Conservation (phyloP, 23 tunicate species). For the Aplidium turbinatum region DNA sequence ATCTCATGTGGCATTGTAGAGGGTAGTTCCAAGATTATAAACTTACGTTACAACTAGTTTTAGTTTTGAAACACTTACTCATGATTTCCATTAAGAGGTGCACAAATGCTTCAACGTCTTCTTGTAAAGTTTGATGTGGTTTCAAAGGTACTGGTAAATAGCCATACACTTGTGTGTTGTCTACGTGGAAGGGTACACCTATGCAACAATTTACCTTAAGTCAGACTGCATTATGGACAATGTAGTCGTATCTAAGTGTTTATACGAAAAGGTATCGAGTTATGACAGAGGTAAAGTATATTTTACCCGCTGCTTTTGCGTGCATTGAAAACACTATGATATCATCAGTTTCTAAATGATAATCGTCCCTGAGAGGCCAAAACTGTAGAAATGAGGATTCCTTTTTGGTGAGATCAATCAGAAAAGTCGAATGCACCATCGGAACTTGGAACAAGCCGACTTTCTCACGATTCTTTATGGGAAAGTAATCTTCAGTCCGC, state of each 20-base stretch:
- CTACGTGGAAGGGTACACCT: constrained; percentile 67
- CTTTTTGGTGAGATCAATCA: constrained; percentile 67
- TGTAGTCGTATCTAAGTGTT: too few relatives aligned
- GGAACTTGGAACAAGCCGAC: constrained; percentile 70
- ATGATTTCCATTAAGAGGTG: constrained; percentile 83
- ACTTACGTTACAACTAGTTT: too few relatives aligned
- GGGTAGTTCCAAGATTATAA: too few relatives aligned
- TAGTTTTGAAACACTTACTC: constrained; percentile 54
- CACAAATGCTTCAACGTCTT: constrained; percentile 62
- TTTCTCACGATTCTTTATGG: constrained; percentile 59
- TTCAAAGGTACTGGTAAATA: constrained; percentile 76
- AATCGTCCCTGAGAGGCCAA: constrained; percentile 70
- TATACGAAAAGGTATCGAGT: too few relatives aligned
- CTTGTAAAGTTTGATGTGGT: constrained; percentile 38
- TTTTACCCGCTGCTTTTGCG: constrained; percentile 59
- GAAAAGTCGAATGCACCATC: constrained; percentile 82
- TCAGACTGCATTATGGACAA: too few relatives aligned
- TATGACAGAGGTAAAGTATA: not conserved
- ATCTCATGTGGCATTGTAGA: too few relatives aligned
- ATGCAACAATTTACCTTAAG: too few relatives aligned
- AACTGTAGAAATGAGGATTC: constrained; percentile 53
- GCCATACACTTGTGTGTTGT: constrained; percentile 68
- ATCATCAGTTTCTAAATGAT: constrained; percentile 68
- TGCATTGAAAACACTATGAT: constrained; percentile 77
- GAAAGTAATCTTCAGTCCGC: constrained; percentile 79